Percentiles rank a stretch among this genome's conserved stretches.
These are phyloP conservation scores for Brachyhypopomus occidentalis DNA, from an alignment of 2,113 vertebrate species.

Conservation along the genomic window DNA sequence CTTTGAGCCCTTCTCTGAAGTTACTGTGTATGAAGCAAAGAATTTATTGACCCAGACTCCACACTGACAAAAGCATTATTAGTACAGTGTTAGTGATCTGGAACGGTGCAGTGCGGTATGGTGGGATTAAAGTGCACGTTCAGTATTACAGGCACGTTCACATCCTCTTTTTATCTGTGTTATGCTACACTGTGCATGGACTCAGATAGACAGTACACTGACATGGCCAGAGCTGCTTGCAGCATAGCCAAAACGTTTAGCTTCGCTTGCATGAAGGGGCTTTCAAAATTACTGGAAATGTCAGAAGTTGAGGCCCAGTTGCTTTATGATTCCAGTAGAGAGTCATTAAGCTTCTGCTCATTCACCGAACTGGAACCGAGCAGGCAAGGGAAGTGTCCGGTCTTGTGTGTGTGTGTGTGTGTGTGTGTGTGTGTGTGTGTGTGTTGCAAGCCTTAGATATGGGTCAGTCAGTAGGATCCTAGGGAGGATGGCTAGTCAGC, in stretches of 20 bases:
- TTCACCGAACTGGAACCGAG: constrained; percentile 49
- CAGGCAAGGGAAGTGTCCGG: constrained; percentile 32
- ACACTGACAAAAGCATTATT: not conserved
- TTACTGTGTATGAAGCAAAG: not conserved
- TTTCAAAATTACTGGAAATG: constrained; percentile 32
- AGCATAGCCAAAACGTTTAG: not conserved
- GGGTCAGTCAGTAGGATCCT: too few species aligned
- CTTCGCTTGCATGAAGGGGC: constrained; percentile 18
- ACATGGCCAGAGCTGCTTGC: not conserved
- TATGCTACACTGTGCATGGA: not conserved
- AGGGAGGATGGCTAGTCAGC: not conserved
- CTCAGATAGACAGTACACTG: not conserved
- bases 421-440: constrained; percentile 13
- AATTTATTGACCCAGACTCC: not conserved
- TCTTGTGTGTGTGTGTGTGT: constrained; percentile 33
- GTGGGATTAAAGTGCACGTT: not conserved
- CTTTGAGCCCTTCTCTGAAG: too few species aligned
- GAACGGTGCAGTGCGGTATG: not conserved
- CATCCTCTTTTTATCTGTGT: not conserved
- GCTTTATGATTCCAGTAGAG: constrained; percentile 55
- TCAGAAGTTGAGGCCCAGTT: constrained; percentile 41
- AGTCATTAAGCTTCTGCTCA: constrained; percentile 58
- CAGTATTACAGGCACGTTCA: not conserved
- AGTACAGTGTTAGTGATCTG: not conserved
- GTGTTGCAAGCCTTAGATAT: not conserved